Conservation (phyloP, 2,797 vertebrate genomes). For the Clarias laeviceps region DNA sequence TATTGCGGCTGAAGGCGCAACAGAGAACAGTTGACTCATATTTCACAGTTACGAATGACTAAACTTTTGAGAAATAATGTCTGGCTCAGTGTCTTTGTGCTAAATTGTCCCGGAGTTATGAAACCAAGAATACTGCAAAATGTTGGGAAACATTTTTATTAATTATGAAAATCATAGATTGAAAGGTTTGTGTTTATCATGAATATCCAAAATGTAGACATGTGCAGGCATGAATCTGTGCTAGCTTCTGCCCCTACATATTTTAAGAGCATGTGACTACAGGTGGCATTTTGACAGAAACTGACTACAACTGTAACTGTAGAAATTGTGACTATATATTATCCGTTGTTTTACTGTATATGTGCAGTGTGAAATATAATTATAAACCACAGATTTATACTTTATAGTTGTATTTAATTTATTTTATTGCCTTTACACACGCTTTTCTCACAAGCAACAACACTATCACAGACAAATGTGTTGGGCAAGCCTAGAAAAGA, state of each 20-base stretch:
- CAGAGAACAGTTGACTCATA: constrained; percentile 27
- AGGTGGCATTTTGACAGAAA: not conserved
- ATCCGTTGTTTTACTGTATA: not conserved
- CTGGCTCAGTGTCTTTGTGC: constrained; percentile 17
- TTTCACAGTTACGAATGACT: constrained; percentile 37
- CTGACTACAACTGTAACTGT: not conserved
- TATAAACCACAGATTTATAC: not conserved
- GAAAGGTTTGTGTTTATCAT: not conserved
- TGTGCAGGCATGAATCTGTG: not conserved
- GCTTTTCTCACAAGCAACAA: not conserved
- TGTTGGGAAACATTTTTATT: constrained; percentile 2
- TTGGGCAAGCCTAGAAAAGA: not conserved
- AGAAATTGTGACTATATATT: not conserved
- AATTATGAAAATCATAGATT: not conserved
- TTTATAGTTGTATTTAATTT: not conserved
- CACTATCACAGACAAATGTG: not conserved
- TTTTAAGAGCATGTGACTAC: not conserved
- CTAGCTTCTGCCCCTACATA: not conserved
- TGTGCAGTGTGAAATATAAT: not conserved
- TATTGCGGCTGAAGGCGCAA: constrained; percentile 1
- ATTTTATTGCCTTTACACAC: not conserved
- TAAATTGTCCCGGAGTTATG: not conserved
- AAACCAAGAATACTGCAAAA: constrained; percentile 3
- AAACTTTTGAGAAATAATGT: constrained; percentile 24
- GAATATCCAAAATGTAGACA: not conserved